Evolutionary conservation across 2,113 vertebrate genomes (phyloP).

Genomic region (Phocoena phocoena): DNA sequence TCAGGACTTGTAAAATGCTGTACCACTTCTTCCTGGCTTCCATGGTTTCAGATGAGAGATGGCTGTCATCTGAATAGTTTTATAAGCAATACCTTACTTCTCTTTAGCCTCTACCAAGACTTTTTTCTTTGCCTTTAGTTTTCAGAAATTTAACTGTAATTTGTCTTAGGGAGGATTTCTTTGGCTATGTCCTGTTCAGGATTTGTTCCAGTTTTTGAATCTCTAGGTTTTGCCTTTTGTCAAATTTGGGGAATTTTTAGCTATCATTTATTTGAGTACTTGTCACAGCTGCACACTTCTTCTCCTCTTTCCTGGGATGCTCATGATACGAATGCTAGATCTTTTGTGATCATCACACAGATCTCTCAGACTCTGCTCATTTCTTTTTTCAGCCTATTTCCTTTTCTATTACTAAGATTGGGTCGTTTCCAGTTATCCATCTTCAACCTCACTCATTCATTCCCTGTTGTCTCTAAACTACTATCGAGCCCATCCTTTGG

Average conservation of each 20-base stretch:
- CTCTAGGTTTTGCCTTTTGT: neutral
- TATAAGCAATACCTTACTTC: neutral
- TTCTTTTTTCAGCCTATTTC: neutral
- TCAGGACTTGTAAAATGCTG: neutral
- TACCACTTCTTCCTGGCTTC: neutral
- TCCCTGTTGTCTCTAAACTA: neutral
- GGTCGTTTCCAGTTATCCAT: neutral
- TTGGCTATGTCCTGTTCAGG: neutral
- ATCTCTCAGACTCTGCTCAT: neutral
- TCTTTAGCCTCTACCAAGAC: neutral
- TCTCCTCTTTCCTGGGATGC: neutral
- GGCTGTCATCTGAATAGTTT: neutral
- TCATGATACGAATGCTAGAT: neutral
- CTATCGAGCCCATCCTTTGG: neutral
- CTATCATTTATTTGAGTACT: neutral
- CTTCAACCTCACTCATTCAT: neutral
- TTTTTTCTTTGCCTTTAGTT: neutral
- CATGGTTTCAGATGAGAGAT: neutral
- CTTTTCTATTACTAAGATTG: neutral
- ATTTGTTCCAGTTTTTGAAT: neutral
- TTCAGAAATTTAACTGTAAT: neutral
- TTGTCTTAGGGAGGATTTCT: neutral
- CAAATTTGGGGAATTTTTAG: neutral
- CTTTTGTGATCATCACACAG: neutral
- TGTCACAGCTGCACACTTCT: neutral